Evolutionary conservation across 2,113 vertebrate species (phyloP).

Genomic region (Rana temporaria): DNA sequence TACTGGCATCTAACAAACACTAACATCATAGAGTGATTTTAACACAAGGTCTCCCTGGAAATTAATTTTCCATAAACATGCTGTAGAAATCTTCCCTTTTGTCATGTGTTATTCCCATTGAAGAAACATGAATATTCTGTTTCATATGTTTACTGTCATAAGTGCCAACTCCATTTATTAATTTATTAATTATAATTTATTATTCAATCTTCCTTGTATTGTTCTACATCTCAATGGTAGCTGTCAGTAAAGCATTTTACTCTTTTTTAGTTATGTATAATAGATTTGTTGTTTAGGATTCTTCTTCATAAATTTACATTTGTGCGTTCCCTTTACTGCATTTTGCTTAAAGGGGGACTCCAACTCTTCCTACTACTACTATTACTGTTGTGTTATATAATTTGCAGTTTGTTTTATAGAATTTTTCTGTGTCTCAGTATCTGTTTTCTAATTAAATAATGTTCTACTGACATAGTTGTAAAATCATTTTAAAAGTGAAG

Average conservation of each 20-base stretch:
- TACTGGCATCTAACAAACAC: constrained; percentile 70
- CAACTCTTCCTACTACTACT: too few relatives aligned
- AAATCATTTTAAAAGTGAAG: too few relatives aligned
- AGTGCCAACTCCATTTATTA: constrained; percentile 67
- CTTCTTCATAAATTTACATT: background rate
- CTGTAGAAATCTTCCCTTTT: constrained; percentile 73
- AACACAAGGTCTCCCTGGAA: constrained; percentile 74
- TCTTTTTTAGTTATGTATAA: constrained; percentile 9
- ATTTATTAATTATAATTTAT: constrained; percentile 62
- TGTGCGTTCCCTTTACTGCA: background rate
- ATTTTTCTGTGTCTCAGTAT: too few relatives aligned
- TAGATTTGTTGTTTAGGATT: constrained; percentile 5
- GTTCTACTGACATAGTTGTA: too few relatives aligned
- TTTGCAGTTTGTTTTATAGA: too few relatives aligned
- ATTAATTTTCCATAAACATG: constrained; percentile 77
- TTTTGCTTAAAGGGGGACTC: too few relatives aligned
- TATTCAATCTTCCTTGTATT: constrained; percentile 59
- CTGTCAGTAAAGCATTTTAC: constrained; percentile 33
- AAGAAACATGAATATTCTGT: constrained; percentile 82
- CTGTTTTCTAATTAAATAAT: too few relatives aligned
- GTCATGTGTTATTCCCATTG: constrained; percentile 75
- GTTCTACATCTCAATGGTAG: background rate
- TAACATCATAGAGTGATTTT: constrained; percentile 79
- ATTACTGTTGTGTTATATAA: too few relatives aligned
- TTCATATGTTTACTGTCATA: constrained; percentile 73